Conservation (phyloP, 2,797 vertebrate species). For the Ispidina lecontei region DNA sequence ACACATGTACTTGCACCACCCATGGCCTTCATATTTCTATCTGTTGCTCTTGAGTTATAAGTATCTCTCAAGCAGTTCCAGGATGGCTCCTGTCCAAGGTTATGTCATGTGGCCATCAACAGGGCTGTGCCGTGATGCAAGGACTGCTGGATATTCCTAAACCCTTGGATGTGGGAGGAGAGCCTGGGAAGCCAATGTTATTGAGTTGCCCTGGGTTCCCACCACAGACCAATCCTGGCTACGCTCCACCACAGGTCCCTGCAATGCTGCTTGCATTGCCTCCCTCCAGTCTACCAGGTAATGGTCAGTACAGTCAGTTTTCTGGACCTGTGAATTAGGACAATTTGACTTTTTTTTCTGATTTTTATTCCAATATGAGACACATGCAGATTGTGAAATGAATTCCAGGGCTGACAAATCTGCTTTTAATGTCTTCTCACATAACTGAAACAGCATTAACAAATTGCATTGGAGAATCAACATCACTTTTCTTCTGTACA, state of each 20-base stretch:
- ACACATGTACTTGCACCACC: background rate
- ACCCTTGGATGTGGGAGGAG: background rate
- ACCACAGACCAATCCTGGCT: background rate
- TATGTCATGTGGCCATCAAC: background rate
- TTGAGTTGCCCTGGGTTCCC: background rate
- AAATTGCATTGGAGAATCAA: background rate
- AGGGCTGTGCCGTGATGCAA: constrained; percentile 7
- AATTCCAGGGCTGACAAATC: background rate
- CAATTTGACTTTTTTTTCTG: background rate
- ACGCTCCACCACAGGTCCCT: background rate
- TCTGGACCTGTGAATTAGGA: background rate
- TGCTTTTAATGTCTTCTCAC: background rate
- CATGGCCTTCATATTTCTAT: background rate
- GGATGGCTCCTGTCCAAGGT: constrained; percentile 39
- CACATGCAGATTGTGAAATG: background rate
- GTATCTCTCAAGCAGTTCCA: background rate
- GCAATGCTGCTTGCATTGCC: background rate
- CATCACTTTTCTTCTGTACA: background rate
- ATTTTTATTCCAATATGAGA: background rate
- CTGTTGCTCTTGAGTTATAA: constrained; percentile 21
- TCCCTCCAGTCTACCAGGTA: background rate
- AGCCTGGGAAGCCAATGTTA: background rate
- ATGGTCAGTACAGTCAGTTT: background rate
- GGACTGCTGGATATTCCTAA: background rate
- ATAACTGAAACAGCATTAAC: background rate